These are phyloP conservation scores for Limnodromus scolopaceus DNA, from an alignment of 2,797 vertebrate species.

Conservation along the genomic window DNA sequence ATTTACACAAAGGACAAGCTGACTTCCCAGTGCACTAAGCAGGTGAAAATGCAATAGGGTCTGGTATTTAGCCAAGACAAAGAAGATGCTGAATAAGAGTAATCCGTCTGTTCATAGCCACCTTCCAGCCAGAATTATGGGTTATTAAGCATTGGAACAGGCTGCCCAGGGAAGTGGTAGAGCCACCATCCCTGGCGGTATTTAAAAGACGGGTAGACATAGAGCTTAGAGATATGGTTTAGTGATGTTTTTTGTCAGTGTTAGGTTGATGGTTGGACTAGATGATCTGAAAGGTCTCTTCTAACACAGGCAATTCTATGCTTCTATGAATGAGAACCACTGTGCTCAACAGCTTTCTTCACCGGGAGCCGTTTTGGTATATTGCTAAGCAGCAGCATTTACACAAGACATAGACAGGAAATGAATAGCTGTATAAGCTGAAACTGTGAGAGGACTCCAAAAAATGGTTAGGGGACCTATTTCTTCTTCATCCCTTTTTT, in stretches of 20 bases:
- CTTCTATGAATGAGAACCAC: background rate
- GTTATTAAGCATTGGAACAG: too few species aligned
- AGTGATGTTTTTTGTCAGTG: too few species aligned
- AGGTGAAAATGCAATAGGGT: background rate
- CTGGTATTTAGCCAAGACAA: background rate
- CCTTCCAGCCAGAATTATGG: background rate
- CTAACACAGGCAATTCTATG: too few species aligned
- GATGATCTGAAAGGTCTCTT: too few species aligned
- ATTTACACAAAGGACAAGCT: conserved; percentile 7
- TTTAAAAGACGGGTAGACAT: too few species aligned
- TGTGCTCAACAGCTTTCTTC: background rate
- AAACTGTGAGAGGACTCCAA: background rate
- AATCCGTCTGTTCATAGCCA: background rate
- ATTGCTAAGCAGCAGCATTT: background rate
- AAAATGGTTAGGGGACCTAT: background rate
- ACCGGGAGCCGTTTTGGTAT: background rate
- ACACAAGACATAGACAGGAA: background rate
- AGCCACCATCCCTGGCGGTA: too few species aligned
- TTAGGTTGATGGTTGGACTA: too few species aligned
- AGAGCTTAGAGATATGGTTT: too few species aligned
- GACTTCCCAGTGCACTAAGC: background rate
- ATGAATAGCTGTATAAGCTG: background rate
- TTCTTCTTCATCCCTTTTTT: background rate
- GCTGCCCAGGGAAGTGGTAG: too few species aligned
- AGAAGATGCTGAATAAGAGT: background rate